Percentiles rank a stretch among this genome's conserved stretches.
Evolutionary conservation across 2,113 vertebrate species (phyloP).

Genomic region (Centrocercus urophasianus): DNA sequence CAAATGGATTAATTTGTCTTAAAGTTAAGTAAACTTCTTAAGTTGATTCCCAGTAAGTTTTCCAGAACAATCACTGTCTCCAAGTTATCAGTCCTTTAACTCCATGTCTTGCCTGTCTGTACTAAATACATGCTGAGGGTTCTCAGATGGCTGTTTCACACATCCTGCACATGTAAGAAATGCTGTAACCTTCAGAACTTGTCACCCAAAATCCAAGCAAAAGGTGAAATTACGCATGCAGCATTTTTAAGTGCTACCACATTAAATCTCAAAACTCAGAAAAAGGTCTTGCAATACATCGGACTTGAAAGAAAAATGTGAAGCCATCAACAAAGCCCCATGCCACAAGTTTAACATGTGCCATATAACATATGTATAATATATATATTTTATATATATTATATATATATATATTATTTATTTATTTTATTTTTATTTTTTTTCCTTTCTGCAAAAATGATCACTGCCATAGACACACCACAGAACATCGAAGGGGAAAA

Average conservation of each 20-base stretch:
- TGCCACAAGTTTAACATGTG: not conserved
- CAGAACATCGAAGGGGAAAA: not conserved
- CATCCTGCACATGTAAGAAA: not conserved
- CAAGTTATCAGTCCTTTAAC: not conserved
- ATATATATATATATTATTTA: no score
- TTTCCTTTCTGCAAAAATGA: not conserved
- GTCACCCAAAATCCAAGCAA: not conserved
- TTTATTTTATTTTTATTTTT: not conserved
- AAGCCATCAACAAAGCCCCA: not conserved
- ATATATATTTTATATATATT: no score
- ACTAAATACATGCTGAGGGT: fast-evolving
- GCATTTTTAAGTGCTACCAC: not conserved
- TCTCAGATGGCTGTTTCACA: not conserved
- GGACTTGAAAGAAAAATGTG: not conserved
- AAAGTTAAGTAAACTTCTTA: not conserved
- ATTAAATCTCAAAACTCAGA: not conserved
- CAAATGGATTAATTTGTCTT: not conserved
- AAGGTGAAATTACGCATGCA: not conserved
- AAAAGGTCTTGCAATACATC: not conserved
- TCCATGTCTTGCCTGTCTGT: not conserved
- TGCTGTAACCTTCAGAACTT: not conserved
- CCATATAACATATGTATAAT: not conserved
- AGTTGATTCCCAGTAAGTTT: not conserved
- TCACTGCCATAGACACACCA: not conserved
- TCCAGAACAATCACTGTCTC: not conserved